These are phyloP conservation scores for Myotis brandtii DNA, from an alignment of 2,113 vertebrate genomes.

Conservation along the genomic window DNA sequence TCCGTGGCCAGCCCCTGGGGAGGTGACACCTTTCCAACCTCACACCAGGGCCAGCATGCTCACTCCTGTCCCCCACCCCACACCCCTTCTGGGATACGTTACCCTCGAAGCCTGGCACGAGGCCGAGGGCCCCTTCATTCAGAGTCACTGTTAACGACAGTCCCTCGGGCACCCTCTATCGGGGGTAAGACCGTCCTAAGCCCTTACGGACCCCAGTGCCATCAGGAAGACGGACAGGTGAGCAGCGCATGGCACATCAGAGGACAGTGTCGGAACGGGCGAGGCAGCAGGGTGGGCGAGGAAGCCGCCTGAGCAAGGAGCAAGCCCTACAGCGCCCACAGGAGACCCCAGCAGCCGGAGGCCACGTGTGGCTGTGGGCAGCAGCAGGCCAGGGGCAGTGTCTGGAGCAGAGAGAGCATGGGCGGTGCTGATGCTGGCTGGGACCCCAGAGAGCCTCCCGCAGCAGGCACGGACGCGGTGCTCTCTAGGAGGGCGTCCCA, in stretches of 20 bases:
- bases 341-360: background rate
- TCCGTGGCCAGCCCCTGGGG: background rate
- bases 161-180: background rate
- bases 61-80: background rate
- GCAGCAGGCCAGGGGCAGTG: background rate
- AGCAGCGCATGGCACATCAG: fast-evolving
- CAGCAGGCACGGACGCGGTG: background rate
- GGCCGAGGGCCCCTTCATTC: background rate
- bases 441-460: background rate
- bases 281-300: background rate
- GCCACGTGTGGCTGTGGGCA: background rate
- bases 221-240: background rate
- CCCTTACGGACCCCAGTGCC: background rate
- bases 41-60: background rate
- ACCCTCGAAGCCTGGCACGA: background rate
- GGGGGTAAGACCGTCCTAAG: background rate
- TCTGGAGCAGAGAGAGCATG: background rate
- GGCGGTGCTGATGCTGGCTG: fast-evolving
- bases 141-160: background rate
- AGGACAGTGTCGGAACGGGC: no score
- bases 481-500: background rate
- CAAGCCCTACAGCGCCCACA: background rate
- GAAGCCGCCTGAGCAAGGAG: background rate
- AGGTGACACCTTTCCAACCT: background rate
- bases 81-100: background rate